Evolutionary conservation across 2,888 invertebrate species (phyloP).

Genomic region (Tetragnatha montana): DNA sequence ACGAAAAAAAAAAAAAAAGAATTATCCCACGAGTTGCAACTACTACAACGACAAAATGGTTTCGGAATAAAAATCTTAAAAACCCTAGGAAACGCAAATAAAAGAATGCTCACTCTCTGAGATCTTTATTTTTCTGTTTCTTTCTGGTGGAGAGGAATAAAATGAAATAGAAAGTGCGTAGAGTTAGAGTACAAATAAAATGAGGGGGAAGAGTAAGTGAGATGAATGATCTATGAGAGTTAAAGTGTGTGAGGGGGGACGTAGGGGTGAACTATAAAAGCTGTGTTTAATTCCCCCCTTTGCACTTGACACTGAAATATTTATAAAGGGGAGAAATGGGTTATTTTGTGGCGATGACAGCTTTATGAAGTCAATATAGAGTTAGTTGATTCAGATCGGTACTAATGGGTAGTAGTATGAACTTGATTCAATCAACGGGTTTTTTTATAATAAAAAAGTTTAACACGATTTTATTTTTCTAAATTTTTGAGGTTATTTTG

Average conservation of each 20-base stretch:
- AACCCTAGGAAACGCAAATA: conserved; percentile 26
- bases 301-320: conserved; percentile 53
- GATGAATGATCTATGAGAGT: conserved; percentile 49
- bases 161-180: conserved; percentile 54
- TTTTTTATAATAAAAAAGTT: neutral
- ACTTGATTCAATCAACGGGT: conserved; percentile 17
- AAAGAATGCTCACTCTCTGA: conserved; percentile 23
- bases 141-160: conserved; percentile 38
- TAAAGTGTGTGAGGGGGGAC: conserved; percentile 26
- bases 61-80: conserved; percentile 17
- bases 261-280: conserved; percentile 16
- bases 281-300: conserved; percentile 47
- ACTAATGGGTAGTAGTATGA: neutral
- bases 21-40: conserved; percentile 20
- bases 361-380: conserved; percentile 25
- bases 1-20: conserved; percentile 9
- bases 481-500: too few species aligned
- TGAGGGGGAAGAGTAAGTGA: conserved; percentile 40
- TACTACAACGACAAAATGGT: conserved; percentile 16
- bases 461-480: too few species aligned
- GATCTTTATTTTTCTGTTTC: conserved; percentile 30
- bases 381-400: neutral
- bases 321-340: conserved; percentile 28
- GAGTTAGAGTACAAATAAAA: conserved; percentile 35
- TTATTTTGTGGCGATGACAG: conserved; percentile 37